Base-by-base conservation (phyloP, 2,888 invertebrate species). In the Sarcophaga rosellei region DNA sequence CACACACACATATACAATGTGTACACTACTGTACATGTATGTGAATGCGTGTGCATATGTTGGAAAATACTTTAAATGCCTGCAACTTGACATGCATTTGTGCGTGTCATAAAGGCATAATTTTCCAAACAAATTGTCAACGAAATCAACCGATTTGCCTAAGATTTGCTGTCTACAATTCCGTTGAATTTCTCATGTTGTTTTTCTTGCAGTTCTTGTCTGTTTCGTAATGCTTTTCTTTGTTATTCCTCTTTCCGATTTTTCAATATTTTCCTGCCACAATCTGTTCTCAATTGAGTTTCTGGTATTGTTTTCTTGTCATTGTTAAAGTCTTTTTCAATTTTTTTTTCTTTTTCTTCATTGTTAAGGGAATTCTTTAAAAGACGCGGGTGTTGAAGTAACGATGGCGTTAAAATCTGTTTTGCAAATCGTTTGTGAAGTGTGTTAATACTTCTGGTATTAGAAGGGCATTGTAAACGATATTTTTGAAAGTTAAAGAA, bases 81-180 rank as follows among this genome's bases (percentile, higher is more conserved):
- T n/a, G 53, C 20, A 47, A 66, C 57, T 68, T 72, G 21, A 62
- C 70, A 85, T 69, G 85, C 81, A 74, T 77, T 86, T 83, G 77
- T 86, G 86, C 83, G 83, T 83, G 80, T 63, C 69, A 81, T 63
- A 65, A 74, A 65, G 70, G 63, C 57, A 47, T 74, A 75, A 61
- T 44, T 82, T 68, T 66, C 8, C 61, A 53, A 25, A 82, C 70
- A 72, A 57, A 73, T 73, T 81, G 77, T 59, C 73, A 77, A 59
- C 74, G 15, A 44, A 72, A 82, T 57, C 70, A 78, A 69, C 47
- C 21, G 45, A 69, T 75, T 82, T 79, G 75, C 65, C 20, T 62
- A 12, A 17, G 65, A 53, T 61, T 75, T 53, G 0, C 10, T 0
- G 4, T 80, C 17, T 8, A 35, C 8, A 35, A 53, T 53, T 63